Conservation (phyloP, 2,888 invertebrate species). For the Limnephilus auricula region DNA sequence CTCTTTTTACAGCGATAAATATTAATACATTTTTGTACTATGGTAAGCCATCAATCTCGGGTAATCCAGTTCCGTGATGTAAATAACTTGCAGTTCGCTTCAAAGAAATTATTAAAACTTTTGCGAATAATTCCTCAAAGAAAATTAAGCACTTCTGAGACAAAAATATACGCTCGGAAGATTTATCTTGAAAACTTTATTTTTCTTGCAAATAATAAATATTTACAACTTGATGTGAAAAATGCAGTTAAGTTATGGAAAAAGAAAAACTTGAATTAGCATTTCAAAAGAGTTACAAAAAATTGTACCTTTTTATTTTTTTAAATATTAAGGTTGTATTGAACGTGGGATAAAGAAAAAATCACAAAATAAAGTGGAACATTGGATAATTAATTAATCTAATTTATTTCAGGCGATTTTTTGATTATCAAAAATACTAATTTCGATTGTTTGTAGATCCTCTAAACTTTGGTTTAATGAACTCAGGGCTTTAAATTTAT, state of each 20-base stretch:
- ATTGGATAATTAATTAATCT: no score
- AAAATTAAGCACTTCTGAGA: background rate
- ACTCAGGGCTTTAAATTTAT: no score
- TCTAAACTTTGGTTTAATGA: no score
- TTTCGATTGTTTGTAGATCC: no score
- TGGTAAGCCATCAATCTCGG: background rate
- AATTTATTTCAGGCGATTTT: background rate
- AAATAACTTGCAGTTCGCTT: background rate
- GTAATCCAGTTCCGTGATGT: background rate
- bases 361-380: background rate
- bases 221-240: background rate
- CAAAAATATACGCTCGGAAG: background rate
- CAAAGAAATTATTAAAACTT: background rate
- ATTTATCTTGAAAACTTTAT: background rate
- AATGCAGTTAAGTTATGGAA: background rate
- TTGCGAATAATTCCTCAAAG: background rate
- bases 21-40: background rate
- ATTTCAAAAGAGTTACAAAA: background rate
- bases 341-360: background rate
- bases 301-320: background rate
- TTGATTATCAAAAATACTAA: background rate
- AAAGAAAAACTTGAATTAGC: background rate
- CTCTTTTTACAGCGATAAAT: background rate
- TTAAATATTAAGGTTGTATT: background rate
- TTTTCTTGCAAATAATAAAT: background rate